Base-by-base conservation (phyloP, 2,113 vertebrate genomes). In the Gadus chalcogrammus region DNA sequence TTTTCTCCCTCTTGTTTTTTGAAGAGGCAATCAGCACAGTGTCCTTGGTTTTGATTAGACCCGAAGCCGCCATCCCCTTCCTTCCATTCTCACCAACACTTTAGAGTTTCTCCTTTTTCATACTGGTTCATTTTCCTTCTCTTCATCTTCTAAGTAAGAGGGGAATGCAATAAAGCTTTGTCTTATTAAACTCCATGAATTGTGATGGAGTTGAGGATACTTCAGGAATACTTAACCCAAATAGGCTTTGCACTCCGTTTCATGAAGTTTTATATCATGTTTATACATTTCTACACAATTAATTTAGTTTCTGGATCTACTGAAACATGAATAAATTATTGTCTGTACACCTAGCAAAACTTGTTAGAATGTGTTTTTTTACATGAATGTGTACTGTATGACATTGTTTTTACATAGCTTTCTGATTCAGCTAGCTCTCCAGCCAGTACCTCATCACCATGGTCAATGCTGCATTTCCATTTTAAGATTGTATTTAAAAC, bases 1-100 rank as follows among this genome's bases (percentile, higher is more conserved):
- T 85, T 85, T 80, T 82, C 63, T 69, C 64, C 72, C 73, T 75
- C 78, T 84, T 87, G 80, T 84, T 85, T 85, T 83, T 82, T 87
- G 78, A 86, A 86, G 76, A 84, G 81, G 80, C 87, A 87, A 87
- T 90, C 86, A 85, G 69, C 67, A 79, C 77, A 81, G 76, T 81
- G 85, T 88, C 82, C 74, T 79, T 82, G 79, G 77, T 88, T 48
- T 88, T 90, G 83, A 88, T 90, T 87, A 84, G 83, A 87, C 86
- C 82, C 80, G 67, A 64, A 78, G 75, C 52, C 66, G 59, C 61
- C 69, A 73, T 82, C 69, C 80, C 74, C 35, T 75, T 70, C 9
- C 69, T 58, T 77, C 61, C 65, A 76, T 81, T 82, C 78, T 69
- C 68, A 75, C 67, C 75, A 64, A 58, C 55, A 17, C 5, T 58